A percentile compares a stretch with the other conserved stretches of the same genome.
Evolutionary conservation across 2,888 invertebrate genomes (phyloP).

Genomic region (Mesoligia furuncula): DNA sequence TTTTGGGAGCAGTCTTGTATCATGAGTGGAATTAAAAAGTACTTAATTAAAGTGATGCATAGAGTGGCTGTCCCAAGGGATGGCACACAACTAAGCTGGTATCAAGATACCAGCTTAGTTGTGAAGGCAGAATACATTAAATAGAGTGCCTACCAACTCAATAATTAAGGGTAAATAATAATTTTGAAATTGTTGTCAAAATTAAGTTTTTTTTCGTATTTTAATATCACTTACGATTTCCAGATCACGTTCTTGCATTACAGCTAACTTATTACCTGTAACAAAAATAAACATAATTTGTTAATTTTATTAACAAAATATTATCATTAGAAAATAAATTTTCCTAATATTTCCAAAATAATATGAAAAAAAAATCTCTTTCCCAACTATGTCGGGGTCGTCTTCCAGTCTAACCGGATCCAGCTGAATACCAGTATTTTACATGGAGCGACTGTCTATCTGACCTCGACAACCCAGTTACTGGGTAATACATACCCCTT

Average conservation of each 20-base stretch:
- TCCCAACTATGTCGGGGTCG: too few relatives aligned
- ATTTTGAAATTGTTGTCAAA: background rate
- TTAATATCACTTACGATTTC: constrained; percentile 15
- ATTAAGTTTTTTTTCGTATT: background rate
- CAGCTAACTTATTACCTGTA: constrained; percentile 40
- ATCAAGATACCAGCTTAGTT: background rate
- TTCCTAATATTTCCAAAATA: too few relatives aligned
- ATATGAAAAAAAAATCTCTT: too few relatives aligned
- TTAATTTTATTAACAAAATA: too few relatives aligned
- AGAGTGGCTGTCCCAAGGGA: background rate
- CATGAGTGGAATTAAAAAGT: background rate
- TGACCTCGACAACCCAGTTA: too few relatives aligned
- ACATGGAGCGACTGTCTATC: too few relatives aligned
- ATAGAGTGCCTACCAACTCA: too few relatives aligned
- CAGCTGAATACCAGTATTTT: too few relatives aligned
- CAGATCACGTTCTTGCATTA: background rate
- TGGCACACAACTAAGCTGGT: too few relatives aligned
- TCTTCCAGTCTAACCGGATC: too few relatives aligned
- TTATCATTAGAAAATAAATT: background rate
- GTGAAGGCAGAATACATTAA: background rate
- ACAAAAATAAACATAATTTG: background rate
- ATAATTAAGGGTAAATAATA: background rate
- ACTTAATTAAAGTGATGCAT: background rate
- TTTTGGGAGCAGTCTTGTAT: background rate
- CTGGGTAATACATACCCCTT: too few relatives aligned